Conservation (phyloP, 2,888 invertebrate species). For the Dynastes grantii region DNA sequence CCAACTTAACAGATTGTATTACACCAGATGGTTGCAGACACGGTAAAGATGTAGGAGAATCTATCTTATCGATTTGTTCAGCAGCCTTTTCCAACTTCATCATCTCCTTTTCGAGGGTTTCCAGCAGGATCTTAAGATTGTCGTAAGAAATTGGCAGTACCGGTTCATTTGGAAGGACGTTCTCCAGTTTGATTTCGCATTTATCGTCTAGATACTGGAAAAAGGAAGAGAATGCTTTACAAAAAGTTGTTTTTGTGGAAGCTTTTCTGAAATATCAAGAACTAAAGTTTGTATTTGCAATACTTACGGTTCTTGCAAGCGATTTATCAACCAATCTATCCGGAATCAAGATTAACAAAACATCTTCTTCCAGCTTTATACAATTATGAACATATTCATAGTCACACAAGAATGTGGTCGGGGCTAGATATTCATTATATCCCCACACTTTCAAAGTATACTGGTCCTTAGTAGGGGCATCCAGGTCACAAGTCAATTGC, state of each 20-base stretch:
- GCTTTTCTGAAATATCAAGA: too few relatives aligned
- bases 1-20: constrained; percentile 92
- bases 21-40: constrained; percentile 80
- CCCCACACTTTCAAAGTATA: constrained; percentile 86
- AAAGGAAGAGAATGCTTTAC: too few relatives aligned
- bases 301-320: constrained; percentile 82
- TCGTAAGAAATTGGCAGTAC: constrained; percentile 83
- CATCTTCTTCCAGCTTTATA: constrained; percentile 93
- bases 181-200: constrained; percentile 82
- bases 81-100: constrained; percentile 82
- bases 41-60: constrained; percentile 66
- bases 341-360: constrained; percentile 78
- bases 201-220: constrained; percentile 82
- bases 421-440: constrained; percentile 89
- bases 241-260: too few relatives aligned
- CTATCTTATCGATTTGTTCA: constrained; percentile 69
- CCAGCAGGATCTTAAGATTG: constrained; percentile 84
- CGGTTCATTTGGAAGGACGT: constrained; percentile 84
- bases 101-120: constrained; percentile 87
- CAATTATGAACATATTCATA: constrained; percentile 96
- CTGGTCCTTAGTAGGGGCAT: constrained; percentile 73
- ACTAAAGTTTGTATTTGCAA: neutral
- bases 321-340: constrained; percentile 80
- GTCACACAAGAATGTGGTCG: constrained; percentile 87
- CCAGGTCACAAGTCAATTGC: constrained; percentile 87